Percentiles rank a stretch among this genome's conserved stretches.
Evolutionary conservation across 2,113 vertebrate species (phyloP).

Genomic region (Microcebus jonahi): DNA sequence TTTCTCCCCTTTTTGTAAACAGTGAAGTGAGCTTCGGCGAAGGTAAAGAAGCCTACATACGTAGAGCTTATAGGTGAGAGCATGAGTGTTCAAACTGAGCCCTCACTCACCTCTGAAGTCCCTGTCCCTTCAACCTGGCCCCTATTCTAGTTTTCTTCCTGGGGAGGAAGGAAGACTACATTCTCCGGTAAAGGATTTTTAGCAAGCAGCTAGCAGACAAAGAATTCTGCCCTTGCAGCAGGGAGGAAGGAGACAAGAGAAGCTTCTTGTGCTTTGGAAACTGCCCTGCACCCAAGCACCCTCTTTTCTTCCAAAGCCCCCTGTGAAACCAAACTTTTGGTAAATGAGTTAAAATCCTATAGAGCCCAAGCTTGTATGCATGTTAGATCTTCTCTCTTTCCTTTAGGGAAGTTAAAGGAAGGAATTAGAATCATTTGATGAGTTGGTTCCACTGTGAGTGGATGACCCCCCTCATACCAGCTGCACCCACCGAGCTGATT

Average conservation of each 20-base stretch:
- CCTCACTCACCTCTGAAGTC: neutral
- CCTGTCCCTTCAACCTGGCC: neutral
- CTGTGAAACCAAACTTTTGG: neutral
- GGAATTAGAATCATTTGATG: neutral
- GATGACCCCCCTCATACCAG: neutral
- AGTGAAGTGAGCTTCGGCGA: neutral
- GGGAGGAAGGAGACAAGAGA: neutral
- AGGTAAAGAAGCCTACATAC: neutral
- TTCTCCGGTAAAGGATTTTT: neutral
- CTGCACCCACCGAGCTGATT: neutral
- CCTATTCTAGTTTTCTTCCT: neutral
- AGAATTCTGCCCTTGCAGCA: neutral
- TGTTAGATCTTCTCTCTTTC: neutral
- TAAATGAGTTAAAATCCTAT: neutral
- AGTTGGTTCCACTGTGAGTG: neutral
- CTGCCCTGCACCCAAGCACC: too few relatives aligned
- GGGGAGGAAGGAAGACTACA: neutral
- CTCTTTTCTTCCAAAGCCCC: neutral
- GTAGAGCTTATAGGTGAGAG: neutral
- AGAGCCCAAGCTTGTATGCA: neutral
- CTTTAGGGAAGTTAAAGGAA: neutral
- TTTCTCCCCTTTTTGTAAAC: neutral
- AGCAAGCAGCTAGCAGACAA: neutral
- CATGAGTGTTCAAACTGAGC: neutral
- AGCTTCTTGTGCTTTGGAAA: neutral